These are phyloP conservation scores for Aegotheles bennettii DNA, from an alignment of 2,113 vertebrate species.

Conservation along the genomic window DNA sequence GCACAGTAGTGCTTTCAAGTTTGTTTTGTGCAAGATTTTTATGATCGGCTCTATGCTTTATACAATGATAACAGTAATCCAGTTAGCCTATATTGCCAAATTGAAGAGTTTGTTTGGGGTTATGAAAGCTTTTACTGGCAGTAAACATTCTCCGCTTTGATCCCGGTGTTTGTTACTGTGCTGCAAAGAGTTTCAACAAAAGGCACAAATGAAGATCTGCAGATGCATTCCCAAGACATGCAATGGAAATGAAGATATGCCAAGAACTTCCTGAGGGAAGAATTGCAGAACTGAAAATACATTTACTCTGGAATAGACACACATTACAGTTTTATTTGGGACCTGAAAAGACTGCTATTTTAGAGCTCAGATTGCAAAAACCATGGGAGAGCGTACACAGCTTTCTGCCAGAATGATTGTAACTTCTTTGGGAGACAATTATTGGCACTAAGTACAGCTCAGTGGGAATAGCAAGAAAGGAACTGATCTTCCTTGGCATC, in stretches of 20 bases:
- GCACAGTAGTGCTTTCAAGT: neutral
- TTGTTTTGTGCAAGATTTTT: constrained; percentile 28
- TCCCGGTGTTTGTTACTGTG: constrained; percentile 57
- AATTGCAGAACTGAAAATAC: neutral
- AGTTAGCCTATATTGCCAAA: neutral
- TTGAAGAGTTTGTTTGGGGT: neutral
- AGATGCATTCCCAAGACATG: neutral
- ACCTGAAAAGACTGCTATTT: neutral
- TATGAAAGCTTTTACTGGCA: constrained; percentile 39
- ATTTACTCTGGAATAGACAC: neutral
- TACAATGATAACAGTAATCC: neutral
- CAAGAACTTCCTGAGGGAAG: neutral
- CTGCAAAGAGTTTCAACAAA: constrained; percentile 50
- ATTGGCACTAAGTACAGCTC: neutral
- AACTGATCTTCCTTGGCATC: neutral
- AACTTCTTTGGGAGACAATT: neutral
- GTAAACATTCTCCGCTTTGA: constrained; percentile 43
- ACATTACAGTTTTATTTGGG: neutral
- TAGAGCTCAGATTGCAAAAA: neutral
- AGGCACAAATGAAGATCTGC: constrained; percentile 16
- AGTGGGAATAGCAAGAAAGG: neutral
- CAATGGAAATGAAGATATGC: constrained; percentile 16
- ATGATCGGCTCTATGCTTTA: constrained; percentile 32
- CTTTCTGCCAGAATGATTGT: neutral
- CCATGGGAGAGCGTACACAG: neutral